Evolutionary conservation across 1,140 invertebrate species (phyloP).

Genomic region (Charaxes varanes): DNA sequence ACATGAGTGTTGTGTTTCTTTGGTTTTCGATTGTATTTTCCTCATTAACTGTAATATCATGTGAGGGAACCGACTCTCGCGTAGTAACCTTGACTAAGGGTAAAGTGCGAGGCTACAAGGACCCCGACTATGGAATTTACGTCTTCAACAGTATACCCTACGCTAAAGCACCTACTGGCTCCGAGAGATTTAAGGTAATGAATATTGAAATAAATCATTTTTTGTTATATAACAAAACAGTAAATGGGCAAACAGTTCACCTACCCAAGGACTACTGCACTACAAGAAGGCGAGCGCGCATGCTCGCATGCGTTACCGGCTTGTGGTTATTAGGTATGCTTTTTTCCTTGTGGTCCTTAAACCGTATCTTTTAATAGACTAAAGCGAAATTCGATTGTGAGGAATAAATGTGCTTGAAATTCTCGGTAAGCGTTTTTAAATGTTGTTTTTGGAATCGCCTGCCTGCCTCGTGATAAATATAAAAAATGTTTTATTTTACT

Average conservation of each 20-base stretch:
- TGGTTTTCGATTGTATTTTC: not conserved
- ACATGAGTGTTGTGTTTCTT: not conserved
- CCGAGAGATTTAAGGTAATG: slow-evolving; percentile 37
- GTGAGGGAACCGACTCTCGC: slow-evolving; percentile 3
- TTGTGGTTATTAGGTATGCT: no score
- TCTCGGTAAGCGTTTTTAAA: not conserved
- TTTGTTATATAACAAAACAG: not conserved
- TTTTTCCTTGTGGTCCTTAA: no score
- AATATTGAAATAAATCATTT: not conserved
- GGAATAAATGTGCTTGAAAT: no score
- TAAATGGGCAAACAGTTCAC: not conserved
- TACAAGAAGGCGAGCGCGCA: not conserved
- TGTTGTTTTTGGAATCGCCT: not conserved
- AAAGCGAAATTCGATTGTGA: no score
- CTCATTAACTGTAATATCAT: not conserved
- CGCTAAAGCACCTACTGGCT: slow-evolving; percentile 36
- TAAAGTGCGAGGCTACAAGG: slow-evolving; percentile 33
- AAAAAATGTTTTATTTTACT: slow-evolving; percentile 10
- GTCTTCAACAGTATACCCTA: slow-evolving; percentile 43
- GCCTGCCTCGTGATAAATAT: not conserved
- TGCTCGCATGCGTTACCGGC: no score
- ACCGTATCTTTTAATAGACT: no score
- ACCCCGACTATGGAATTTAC: slow-evolving; percentile 23
- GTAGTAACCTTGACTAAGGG: slow-evolving; percentile 30
- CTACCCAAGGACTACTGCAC: not conserved